These are phyloP conservation scores for Limosa lapponica DNA, from an alignment of 2,797 vertebrate species.

Conservation along the genomic window DNA sequence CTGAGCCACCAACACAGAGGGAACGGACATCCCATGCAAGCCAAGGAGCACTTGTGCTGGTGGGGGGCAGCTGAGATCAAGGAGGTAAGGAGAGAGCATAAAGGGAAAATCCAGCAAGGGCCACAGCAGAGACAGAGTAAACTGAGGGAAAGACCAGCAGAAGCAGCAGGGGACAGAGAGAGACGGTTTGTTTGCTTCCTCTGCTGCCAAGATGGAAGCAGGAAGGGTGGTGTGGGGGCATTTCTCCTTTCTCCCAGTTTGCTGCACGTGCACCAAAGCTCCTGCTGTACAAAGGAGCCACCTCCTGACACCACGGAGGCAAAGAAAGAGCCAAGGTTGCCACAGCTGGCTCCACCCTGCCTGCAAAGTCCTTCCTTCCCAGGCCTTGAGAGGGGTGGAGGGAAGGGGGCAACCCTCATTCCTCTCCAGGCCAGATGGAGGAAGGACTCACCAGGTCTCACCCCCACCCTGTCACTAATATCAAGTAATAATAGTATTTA, in stretches of 20 bases:
- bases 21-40: background rate
- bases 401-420: conserved; percentile 19
- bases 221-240: background rate
- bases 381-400: background rate
- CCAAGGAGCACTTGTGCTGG: background rate
- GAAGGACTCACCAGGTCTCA: conserved; percentile 13
- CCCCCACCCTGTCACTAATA: conserved; percentile 54
- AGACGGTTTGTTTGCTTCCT: background rate
- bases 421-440: conserved; percentile 3
- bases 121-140: background rate
- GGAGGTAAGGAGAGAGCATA: background rate
- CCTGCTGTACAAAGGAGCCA: background rate
- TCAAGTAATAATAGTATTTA: conserved; percentile 69
- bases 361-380: background rate
- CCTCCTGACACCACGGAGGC: background rate
- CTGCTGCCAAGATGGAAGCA: background rate
- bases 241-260: background rate
- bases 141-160: background rate
- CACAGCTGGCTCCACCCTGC: background rate
- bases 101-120: background rate
- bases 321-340: background rate
- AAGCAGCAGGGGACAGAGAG: background rate
- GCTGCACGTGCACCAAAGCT: background rate
- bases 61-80: background rate
- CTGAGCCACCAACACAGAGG: background rate